phyloP scores from a whole-genome alignment of 2,888 invertebrate genomes.

The Drosophila hawaiiensis region DNA sequence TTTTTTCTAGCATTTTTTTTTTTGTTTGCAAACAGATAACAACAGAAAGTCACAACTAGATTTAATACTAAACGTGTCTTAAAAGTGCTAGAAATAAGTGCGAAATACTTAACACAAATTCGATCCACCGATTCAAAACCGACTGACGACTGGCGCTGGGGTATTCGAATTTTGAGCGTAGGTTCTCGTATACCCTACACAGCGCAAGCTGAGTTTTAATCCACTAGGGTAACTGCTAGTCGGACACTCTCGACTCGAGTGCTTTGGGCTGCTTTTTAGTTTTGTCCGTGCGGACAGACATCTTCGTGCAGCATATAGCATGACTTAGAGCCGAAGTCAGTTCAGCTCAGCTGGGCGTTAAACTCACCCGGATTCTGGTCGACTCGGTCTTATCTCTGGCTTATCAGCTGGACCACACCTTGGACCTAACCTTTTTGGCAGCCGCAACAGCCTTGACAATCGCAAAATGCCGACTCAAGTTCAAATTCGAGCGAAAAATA shows the following conservation, averaged over 20 bases:
- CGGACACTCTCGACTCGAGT: not conserved
- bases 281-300: constrained; percentile 63
- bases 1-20: not conserved
- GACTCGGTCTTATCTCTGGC: constrained; percentile 11
- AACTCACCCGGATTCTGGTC: constrained; percentile 11
- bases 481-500: constrained; percentile 71
- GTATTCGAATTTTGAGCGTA: not conserved
- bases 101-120: not conserved
- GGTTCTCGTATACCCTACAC: not conserved
- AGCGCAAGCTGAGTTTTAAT: not conserved
- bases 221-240: not conserved
- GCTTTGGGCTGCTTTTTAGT: not conserved
- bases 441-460: constrained; percentile 64
- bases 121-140: not conserved
- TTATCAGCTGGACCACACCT: constrained; percentile 71
- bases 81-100: not conserved
- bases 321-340: constrained; percentile 28
- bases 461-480: constrained; percentile 62
- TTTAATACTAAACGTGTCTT: not conserved
- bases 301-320: constrained; percentile 49
- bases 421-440: constrained; percentile 63
- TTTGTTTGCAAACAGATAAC: not conserved
- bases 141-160: too few species aligned
- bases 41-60: not conserved
- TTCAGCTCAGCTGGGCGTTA: constrained; percentile 35